phyloP scores from a whole-genome alignment of 2,888 invertebrate genomes.

The Brenthis ino region DNA sequence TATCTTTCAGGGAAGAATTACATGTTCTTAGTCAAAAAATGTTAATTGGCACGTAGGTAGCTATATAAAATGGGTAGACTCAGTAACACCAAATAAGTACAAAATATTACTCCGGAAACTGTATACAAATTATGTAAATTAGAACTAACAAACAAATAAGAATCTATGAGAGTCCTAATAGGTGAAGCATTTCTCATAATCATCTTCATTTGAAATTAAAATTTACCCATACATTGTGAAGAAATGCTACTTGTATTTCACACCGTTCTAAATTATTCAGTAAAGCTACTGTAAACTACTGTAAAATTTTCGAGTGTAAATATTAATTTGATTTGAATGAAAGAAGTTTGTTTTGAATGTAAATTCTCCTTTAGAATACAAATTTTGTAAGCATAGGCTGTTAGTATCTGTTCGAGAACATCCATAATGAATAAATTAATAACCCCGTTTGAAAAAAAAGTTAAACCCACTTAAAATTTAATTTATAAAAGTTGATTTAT shows the following conservation, averaged over 20 bases:
- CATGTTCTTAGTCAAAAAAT: too few species aligned
- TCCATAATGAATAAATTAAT: too few species aligned
- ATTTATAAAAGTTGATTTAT: too few species aligned
- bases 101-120: too few species aligned
- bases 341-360: slow-evolving; percentile 29
- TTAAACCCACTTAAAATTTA: too few species aligned
- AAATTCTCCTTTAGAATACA: slow-evolving; percentile 18
- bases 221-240: background rate
- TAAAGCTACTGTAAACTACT: slow-evolving; percentile 47
- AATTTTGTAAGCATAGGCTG: background rate
- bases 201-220: slow-evolving; percentile 11
- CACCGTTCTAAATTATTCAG: slow-evolving; percentile 42
- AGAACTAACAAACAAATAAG: background rate
- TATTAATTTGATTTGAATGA: slow-evolving; percentile 28
- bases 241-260: slow-evolving; percentile 12
- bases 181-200: slow-evolving; percentile 9
- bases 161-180: background rate
- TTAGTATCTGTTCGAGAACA: too few species aligned
- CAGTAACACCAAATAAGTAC: too few species aligned
- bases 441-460: too few species aligned
- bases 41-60: too few species aligned
- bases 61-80: too few species aligned
- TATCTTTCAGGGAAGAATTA: too few species aligned
- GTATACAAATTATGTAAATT: background rate
- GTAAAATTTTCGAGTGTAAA: slow-evolving; percentile 31